phyloP scores from a whole-genome alignment of 2,113 vertebrate species.

The Propithecus coquereli region DNA sequence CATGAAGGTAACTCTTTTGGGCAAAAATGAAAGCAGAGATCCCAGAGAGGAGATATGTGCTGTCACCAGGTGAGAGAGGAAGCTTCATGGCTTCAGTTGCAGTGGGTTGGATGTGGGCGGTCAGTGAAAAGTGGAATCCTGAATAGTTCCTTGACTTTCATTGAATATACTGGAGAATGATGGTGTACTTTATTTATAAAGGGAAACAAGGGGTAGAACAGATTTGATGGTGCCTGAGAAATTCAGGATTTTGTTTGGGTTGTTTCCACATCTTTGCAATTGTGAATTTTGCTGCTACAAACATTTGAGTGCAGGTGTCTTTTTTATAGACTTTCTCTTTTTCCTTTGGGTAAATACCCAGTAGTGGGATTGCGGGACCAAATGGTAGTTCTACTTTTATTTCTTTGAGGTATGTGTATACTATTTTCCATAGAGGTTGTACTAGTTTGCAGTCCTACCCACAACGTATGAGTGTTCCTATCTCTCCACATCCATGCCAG shows the following conservation, averaged over 20 bases:
- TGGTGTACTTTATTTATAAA: background rate
- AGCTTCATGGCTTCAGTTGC: background rate
- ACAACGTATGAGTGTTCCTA: too few relatives aligned
- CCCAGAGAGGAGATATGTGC: background rate
- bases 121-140: background rate
- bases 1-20: background rate
- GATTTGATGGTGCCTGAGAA: background rate
- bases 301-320: too few relatives aligned
- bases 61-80: background rate
- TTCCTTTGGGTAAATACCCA: too few relatives aligned
- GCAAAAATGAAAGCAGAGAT: background rate
- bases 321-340: too few relatives aligned
- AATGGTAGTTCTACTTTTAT: too few relatives aligned
- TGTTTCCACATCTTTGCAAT: too few relatives aligned
- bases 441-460: too few relatives aligned
- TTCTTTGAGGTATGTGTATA: too few relatives aligned
- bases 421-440: too few relatives aligned
- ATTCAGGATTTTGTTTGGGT: background rate
- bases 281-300: too few relatives aligned
- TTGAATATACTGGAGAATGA: background rate
- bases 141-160: background rate
- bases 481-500: too few relatives aligned
- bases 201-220: background rate
- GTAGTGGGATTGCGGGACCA: too few relatives aligned
- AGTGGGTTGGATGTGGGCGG: background rate